Conservation (phyloP, 2,888 invertebrate genomes). For the Eristalis tenax region DNA sequence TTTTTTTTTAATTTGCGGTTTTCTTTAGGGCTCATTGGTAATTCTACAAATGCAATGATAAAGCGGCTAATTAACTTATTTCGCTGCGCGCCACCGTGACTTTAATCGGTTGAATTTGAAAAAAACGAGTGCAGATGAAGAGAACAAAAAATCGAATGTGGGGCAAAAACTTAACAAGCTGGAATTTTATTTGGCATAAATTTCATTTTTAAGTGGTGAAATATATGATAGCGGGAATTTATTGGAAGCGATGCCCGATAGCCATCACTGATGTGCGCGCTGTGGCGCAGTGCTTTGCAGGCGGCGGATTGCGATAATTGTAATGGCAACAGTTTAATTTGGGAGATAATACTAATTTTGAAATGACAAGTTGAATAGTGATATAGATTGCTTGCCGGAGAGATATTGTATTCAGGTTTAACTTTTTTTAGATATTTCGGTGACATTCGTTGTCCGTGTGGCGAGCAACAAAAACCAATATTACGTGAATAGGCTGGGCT, state of each 20-base stretch:
- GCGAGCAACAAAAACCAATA: too few relatives aligned
- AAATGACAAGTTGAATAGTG: background rate
- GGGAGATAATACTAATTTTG: background rate
- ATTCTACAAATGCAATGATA: conserved; percentile 5
- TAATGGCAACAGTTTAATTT: background rate
- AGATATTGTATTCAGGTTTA: background rate
- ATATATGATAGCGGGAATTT: conserved; percentile 3
- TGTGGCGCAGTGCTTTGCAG: background rate
- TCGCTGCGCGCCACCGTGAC: background rate
- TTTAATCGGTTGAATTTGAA: conserved; percentile 3
- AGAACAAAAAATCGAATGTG: background rate
- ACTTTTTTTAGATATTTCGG: background rate
- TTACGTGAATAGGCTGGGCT: too few relatives aligned
- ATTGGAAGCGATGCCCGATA: background rate
- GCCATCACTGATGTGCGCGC: background rate
- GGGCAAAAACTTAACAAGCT: conserved; percentile 2
- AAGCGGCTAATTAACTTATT: conserved; percentile 52
- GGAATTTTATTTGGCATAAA: conserved; percentile 10
- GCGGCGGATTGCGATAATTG: background rate
- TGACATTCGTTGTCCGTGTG: too few relatives aligned
- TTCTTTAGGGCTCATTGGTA: conserved; percentile 18
- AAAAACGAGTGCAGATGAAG: background rate
- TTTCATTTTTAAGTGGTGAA: conserved; percentile 13
- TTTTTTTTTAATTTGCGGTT: conserved; percentile 21
- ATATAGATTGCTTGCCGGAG: background rate